Percentiles rank a stretch among this genome's conserved stretches.
phyloP scores from a whole-genome alignment of 1,140 invertebrate species.

The Magallana ariakensis region DNA sequence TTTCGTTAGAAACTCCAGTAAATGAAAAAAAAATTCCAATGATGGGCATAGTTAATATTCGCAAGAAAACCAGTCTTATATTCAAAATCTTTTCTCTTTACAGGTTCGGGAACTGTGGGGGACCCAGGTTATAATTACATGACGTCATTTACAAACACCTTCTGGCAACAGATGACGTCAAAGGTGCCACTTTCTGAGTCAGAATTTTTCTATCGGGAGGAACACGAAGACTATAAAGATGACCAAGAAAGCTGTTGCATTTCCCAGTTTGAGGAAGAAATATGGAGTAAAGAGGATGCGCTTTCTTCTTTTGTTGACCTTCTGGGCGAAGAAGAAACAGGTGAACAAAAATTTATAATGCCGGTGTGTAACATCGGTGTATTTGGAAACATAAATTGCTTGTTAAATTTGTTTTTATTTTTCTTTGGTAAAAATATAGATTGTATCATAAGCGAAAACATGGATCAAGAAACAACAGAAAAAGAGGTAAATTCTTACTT shows the following conservation, averaged over 20 bases:
- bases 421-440: too few relatives aligned
- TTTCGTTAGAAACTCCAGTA: too few relatives aligned
- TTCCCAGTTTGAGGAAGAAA: constrained; percentile 13
- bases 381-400: too few relatives aligned
- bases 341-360: too few relatives aligned
- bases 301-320: constrained; percentile 21
- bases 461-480: too few relatives aligned
- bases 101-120: not conserved
- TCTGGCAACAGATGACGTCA: not conserved
- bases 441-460: too few relatives aligned
- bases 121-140: not conserved
- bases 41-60: too few relatives aligned
- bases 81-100: not conserved
- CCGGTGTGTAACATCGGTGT: too few relatives aligned
- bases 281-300: not conserved
- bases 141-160: not conserved
- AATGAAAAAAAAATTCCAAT: too few relatives aligned
- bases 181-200: not conserved
- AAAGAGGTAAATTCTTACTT: too few relatives aligned
- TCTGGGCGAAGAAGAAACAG: not conserved
- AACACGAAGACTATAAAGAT: not conserved
- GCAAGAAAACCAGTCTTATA: too few relatives aligned
- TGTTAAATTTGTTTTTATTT: too few relatives aligned
- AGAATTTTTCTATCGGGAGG: not conserved
- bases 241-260: not conserved